A percentile compares a stretch with the other conserved stretches of the same genome.
These are phyloP conservation scores for Rhyzopertha dominica DNA, from an alignment of 1,140 invertebrate species.

Conservation along the genomic window DNA sequence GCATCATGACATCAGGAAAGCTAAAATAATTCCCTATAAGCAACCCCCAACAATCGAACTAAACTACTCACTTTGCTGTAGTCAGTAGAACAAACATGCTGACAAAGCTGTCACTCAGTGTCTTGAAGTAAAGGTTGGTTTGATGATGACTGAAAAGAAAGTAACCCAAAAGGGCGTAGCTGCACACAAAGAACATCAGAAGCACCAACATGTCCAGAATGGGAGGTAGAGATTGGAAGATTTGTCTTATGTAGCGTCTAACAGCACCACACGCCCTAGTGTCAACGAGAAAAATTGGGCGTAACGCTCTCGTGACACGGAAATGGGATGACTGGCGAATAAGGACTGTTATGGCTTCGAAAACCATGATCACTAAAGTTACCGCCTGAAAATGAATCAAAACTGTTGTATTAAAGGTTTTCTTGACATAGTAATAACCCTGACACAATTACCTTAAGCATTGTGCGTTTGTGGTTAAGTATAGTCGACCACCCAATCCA, in stretches of 20 bases:
- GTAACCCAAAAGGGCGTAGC: constrained; percentile 78
- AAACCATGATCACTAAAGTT: constrained; percentile 76
- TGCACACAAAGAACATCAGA: constrained; percentile 79
- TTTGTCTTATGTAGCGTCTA: constrained; percentile 66
- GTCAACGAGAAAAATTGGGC: constrained; percentile 88
- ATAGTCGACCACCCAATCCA: constrained; percentile 85
- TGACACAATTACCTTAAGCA: constrained; percentile 65
- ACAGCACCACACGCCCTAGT: constrained; percentile 77
- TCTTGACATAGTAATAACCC: not conserved
- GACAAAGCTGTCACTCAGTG: constrained; percentile 78
- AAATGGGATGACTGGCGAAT: constrained; percentile 81
- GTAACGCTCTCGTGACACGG: constrained; percentile 76
- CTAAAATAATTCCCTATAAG: constrained; percentile 57
- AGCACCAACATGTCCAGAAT: constrained; percentile 85
- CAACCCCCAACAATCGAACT: constrained; percentile 18
- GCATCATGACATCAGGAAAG: constrained; percentile 94
- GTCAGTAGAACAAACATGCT: constrained; percentile 87
- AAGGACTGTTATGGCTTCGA: constrained; percentile 77
- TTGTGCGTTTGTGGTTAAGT: constrained; percentile 66
- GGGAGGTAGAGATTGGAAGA: constrained; percentile 79
- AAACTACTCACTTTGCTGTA: constrained; percentile 77
- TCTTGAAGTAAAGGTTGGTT: constrained; percentile 72
- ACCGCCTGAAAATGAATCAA: constrained; percentile 56
- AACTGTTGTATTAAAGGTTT: not conserved
- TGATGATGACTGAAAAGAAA: constrained; percentile 72